phyloP scores from a whole-genome alignment of 30 jellyfish, hydroid and myxozoan species.

The Turritopsis dohrnii region DNA sequence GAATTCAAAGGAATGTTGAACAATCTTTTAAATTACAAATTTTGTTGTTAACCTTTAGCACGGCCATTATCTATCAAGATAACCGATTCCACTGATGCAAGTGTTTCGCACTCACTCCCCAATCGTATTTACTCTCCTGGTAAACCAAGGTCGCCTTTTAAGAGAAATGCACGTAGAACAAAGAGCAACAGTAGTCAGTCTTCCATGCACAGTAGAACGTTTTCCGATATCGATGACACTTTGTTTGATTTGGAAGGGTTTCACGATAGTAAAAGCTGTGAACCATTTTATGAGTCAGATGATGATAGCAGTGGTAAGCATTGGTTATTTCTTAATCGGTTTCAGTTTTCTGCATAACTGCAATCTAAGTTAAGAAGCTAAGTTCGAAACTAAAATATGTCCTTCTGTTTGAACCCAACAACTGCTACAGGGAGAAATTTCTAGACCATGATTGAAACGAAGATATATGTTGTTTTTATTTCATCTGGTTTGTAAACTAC shows the following conservation, averaged over 20 bases:
- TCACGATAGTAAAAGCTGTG: slow-evolving; percentile 61
- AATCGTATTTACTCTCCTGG: not conserved
- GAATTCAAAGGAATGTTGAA: not conserved
- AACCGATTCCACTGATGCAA: slow-evolving; percentile 8
- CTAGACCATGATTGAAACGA: no score
- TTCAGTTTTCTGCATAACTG: no score
- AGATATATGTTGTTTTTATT: no score
- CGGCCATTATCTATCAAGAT: slow-evolving; percentile 9
- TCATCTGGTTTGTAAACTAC: no score
- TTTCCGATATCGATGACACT: slow-evolving; percentile 56
- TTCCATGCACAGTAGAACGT: slow-evolving; percentile 32
- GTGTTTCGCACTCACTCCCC: slow-evolving; percentile 20
- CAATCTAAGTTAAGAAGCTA: no score
- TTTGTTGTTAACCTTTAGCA: slow-evolving; percentile 6
- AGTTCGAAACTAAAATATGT: no score
- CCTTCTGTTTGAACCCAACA: no score
- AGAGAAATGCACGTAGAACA: not conserved
- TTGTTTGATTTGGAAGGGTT: slow-evolving; percentile 93
- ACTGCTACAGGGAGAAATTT: no score
- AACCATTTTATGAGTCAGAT: slow-evolving; percentile 92
- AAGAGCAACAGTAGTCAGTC: slow-evolving; percentile 9
- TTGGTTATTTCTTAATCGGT: not conserved
- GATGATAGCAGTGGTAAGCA: slow-evolving; percentile 89
- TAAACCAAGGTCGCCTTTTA: not conserved
- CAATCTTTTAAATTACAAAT: not conserved